phyloP scores from a whole-genome alignment of 1,140 invertebrate species.

The Cotesia glomerata region DNA sequence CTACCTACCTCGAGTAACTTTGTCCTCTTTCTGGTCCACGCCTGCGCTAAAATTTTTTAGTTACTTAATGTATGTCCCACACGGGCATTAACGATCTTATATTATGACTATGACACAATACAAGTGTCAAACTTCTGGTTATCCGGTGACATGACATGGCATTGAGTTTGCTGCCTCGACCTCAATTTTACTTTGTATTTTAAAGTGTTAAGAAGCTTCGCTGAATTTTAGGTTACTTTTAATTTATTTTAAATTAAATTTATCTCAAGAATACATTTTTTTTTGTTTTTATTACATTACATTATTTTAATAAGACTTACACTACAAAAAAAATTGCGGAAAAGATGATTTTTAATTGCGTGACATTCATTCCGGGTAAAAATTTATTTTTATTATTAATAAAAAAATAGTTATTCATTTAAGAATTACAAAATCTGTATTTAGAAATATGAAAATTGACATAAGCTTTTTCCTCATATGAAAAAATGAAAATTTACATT shows the following conservation, averaged over 20 bases:
- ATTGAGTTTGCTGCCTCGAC: slow-evolving; percentile 16
- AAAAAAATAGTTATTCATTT: no score
- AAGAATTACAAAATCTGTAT: no score
- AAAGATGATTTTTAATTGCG: no score
- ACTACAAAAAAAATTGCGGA: no score
- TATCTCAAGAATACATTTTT: not conserved
- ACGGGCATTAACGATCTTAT: not conserved
- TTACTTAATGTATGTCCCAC: not conserved
- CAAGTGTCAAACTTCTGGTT: not conserved
- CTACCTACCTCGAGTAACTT: no score
- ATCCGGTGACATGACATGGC: slow-evolving; percentile 10
- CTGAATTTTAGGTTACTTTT: not conserved
- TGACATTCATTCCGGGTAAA: no score
- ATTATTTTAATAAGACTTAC: not conserved
- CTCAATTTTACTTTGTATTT: slow-evolving; percentile 14
- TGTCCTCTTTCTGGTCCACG: slow-evolving; percentile 29
- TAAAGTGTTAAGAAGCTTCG: not conserved
- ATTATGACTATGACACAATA: not conserved
- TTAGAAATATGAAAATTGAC: no score
- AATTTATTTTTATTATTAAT: no score
- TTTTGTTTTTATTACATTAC: not conserved
- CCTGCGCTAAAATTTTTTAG: slow-evolving; percentile 5
- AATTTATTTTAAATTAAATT: not conserved
- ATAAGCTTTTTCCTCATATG: no score
- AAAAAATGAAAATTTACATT: no score